phyloP scores from a whole-genome alignment of 30 jellyfish, hydroid and myxozoan species.

The Pelagia noctiluca region DNA sequence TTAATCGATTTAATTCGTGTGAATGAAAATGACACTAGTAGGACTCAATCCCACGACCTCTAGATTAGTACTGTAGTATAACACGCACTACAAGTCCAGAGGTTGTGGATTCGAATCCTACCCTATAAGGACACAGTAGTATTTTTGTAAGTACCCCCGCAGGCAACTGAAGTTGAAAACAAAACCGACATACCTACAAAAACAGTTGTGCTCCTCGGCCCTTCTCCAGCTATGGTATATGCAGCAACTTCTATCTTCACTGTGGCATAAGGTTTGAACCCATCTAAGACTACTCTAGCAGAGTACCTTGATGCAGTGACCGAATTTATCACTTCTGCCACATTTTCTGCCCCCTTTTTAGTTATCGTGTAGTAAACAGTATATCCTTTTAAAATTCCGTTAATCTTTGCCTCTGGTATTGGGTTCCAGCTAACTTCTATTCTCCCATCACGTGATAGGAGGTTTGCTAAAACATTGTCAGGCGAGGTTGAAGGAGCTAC shows the following conservation, averaged over 20 bases:
- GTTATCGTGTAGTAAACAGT: slow-evolving; percentile 25
- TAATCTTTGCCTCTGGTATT: neutral
- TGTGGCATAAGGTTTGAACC: slow-evolving; percentile 23
- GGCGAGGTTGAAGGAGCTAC: no score
- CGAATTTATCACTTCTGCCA: neutral
- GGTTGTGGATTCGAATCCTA: no score
- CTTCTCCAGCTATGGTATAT: slow-evolving; percentile 59
- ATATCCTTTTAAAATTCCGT: slow-evolving; percentile 51
- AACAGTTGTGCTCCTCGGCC: slow-evolving; percentile 64
- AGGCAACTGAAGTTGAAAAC: no score
- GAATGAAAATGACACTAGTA: no score
- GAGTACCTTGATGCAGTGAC: neutral
- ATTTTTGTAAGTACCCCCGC: no score
- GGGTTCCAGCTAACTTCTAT: slow-evolving; percentile 33
- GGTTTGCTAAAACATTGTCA: neutral
- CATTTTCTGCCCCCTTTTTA: neutral
- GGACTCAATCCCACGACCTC: no score
- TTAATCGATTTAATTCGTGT: no score
- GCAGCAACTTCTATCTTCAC: slow-evolving; percentile 41
- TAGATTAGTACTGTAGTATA: no score
- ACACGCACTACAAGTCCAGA: no score
- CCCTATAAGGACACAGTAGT: no score
- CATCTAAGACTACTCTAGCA: neutral
- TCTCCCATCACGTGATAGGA: slow-evolving; percentile 7
- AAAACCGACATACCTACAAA: slow-evolving; percentile 63